Evolutionary conservation across 2,888 invertebrate species (phyloP), one percentile per base, ranked within the genome.

Genomic region (Dusona sp.): DNA sequence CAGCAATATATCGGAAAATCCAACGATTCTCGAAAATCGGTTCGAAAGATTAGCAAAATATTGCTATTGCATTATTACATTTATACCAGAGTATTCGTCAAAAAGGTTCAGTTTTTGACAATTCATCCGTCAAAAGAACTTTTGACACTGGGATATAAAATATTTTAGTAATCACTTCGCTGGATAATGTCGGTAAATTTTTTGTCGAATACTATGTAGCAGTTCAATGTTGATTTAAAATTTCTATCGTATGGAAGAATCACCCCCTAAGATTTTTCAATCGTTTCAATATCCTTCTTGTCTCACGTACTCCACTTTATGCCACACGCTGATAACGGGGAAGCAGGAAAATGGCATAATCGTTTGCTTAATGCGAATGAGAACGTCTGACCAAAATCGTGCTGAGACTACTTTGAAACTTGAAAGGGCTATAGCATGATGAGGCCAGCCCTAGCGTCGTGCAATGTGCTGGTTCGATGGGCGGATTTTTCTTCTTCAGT

Each of bases 401-500:
- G 54, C 64, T 42, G 51, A 54, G 54, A 80, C 80, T 84, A 77
- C 75, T 77, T 25, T 61, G 29, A 22, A 61, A 38, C 51, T 57
- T 7, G 61, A 75, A 36, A 68, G 13, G 25, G 22, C 22, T 38
- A 68, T 38, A 73, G 29, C 42, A 7, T 16, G 70, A 25, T n/a
- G 33, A 57, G 29, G 33, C 48, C 54, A 83, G 51, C 72, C n/a
- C 13, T 61, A 48, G 61, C 16, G 45, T 70, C 82, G 68, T 38
- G 22, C 78, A 9, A 51, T 16, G 29, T n/a, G 54, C 16, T 25
- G 45, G 25, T 67, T 45, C 79, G 61, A 64, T 29, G 80, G 74
- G 74, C 83, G 61, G 81, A 81, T 85, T 84, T 84, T 85, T 72
- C 61, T 83, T 57, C 82, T 79, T 4, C 51, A 88, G 84, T 81